phyloP scores from a whole-genome alignment of 2,113 vertebrate species.

The Zapus hudsonius region DNA sequence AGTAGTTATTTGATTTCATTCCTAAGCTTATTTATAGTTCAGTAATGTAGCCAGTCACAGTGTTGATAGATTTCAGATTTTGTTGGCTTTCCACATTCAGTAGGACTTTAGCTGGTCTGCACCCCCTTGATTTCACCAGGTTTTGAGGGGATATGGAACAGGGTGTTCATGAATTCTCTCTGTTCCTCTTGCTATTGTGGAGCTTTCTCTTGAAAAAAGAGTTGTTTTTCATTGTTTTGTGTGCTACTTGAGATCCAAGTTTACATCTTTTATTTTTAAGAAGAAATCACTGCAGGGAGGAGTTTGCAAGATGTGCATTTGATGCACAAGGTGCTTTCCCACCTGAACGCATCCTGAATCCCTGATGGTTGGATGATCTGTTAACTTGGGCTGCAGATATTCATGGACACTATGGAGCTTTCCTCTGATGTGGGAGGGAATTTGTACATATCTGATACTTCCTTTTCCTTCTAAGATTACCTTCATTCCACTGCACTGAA shows the following conservation, averaged over 20 bases:
- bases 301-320: not conserved
- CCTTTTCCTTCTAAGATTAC: not conserved
- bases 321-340: not conserved
- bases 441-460: not conserved
- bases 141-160: not conserved
- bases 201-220: not conserved
- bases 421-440: not conserved
- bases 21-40: not conserved
- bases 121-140: not conserved
- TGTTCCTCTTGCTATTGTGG: not conserved
- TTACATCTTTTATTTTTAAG: not conserved
- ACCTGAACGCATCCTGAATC: not conserved
- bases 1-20: slow-evolving; percentile 3
- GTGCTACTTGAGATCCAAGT: not conserved
- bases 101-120: not conserved
- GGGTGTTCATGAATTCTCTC: not conserved
- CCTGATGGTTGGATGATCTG: not conserved
- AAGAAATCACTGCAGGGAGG: not conserved
- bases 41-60: not conserved
- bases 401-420: not conserved
- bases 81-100: not conserved
- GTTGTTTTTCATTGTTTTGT: not conserved
- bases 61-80: not conserved
- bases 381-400: not conserved
- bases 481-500: not conserved